phyloP scores from a whole-genome alignment of 2,797 vertebrate genomes.

The Onychomys torridus region DNA sequence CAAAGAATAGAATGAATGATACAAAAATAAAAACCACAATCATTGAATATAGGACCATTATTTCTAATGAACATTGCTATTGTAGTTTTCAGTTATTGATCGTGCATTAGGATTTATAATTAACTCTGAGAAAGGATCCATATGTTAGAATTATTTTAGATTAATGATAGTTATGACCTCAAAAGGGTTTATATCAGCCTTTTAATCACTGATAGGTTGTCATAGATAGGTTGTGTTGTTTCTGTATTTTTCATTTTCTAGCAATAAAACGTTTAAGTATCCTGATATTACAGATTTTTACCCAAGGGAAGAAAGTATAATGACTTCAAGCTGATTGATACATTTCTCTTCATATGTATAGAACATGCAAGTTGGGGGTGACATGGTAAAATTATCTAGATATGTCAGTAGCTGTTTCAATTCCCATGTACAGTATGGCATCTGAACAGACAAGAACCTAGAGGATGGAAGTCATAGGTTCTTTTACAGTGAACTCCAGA shows the following conservation, averaged over 20 bases:
- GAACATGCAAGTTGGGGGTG: neutral
- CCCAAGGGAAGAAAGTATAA: neutral
- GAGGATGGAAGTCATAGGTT: neutral
- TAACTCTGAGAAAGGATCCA: constrained; percentile 53
- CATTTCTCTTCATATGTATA: constrained; percentile 20
- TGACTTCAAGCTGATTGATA: constrained; percentile 25
- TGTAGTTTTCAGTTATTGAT: constrained; percentile 52
- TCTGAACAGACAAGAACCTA: neutral
- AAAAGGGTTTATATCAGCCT: neutral
- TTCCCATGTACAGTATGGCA: neutral
- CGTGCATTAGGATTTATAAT: constrained; percentile 43
- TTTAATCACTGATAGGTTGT: constrained; percentile 34
- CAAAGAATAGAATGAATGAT: neutral
- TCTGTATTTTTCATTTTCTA: constrained; percentile 56
- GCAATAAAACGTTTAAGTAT: constrained; percentile 29
- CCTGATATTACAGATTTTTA: neutral
- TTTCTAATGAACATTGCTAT: constrained; percentile 61
- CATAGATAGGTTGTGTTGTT: neutral
- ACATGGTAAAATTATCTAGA: neutral
- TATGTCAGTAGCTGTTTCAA: neutral
- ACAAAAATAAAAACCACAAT: neutral
- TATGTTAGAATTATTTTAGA: constrained; percentile 46
- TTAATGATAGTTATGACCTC: neutral
- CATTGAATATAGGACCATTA: constrained; percentile 9
- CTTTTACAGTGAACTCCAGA: neutral